Evolutionary conservation across 1,140 invertebrate genomes (phyloP).

Genomic region (Bradynema listronoti): DNA sequence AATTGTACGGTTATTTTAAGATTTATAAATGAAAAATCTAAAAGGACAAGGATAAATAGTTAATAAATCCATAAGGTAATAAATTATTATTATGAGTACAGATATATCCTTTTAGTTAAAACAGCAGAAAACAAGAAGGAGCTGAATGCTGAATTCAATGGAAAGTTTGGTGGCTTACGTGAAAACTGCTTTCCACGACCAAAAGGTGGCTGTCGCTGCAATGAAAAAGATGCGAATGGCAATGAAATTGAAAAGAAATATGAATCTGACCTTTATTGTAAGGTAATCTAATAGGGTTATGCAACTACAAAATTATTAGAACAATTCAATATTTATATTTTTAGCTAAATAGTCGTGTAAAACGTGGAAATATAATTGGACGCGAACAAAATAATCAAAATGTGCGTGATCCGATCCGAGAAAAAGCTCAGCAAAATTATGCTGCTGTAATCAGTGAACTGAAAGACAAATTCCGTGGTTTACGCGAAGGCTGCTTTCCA

Average conservation of each 20-base stretch:
- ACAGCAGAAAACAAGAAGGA: conserved; percentile 28
- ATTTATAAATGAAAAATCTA: neutral
- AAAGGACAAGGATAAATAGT: neutral
- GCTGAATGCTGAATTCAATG: conserved; percentile 33
- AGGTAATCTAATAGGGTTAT: neutral
- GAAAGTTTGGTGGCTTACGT: conserved; percentile 17
- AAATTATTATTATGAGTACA: neutral
- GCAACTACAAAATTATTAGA: neutral
- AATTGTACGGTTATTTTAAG: neutral
- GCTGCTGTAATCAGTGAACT: conserved; percentile 43
- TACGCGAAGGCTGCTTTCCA: conserved; percentile 42
- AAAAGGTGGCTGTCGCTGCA: conserved; percentile 37
- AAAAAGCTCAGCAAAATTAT: conserved; percentile 44
- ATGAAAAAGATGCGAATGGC: conserved; percentile 32
- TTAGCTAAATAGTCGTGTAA: neutral
- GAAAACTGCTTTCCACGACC: conserved; percentile 41
- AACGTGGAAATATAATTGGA: no score
- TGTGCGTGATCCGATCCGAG: conserved; percentile 42
- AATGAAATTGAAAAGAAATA: conserved; percentile 31
- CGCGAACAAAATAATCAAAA: no score
- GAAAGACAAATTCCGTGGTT: conserved; percentile 39
- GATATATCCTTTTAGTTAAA: conserved; percentile 14
- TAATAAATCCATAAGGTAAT: neutral
- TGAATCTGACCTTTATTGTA: conserved; percentile 37
- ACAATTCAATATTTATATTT: neutral